Evolutionary conservation across 2,797 vertebrate genomes (phyloP).

Genomic region (Alcedo quadribrachys): DNA sequence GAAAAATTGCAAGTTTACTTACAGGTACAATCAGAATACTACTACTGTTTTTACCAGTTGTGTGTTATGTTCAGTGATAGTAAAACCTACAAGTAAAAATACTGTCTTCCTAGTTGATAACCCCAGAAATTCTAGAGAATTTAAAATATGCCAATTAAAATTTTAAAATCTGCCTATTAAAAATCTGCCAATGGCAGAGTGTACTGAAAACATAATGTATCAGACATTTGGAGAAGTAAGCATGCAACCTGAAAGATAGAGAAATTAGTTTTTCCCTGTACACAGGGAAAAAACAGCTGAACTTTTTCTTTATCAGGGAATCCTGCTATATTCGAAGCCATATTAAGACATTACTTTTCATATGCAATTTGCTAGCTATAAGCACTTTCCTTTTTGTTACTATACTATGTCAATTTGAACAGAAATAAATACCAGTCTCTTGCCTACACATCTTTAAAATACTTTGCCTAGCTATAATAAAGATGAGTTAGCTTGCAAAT

Average conservation of each 20-base stretch:
- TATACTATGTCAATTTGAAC: not conserved
- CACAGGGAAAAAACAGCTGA: not conserved
- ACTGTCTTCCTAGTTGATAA: not conserved
- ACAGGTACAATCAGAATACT: not conserved
- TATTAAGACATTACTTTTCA: not conserved
- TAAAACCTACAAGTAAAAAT: not conserved
- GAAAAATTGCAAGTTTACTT: not conserved
- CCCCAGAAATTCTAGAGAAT: not conserved
- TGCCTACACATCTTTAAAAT: not conserved
- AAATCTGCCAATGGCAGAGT: not conserved
- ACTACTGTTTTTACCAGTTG: not conserved
- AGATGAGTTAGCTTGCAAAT: not conserved
- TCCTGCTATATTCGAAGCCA: not conserved
- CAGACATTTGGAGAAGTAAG: not conserved
- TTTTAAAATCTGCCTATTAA: not conserved
- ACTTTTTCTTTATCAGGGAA: not conserved
- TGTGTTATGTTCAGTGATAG: not conserved
- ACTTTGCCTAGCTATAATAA: not conserved
- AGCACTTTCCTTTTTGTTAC: not conserved
- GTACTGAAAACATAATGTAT: not conserved
- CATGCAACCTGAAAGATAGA: not conserved
- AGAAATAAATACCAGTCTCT: not conserved
- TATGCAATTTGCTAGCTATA: not conserved
- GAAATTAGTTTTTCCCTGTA: not conserved
- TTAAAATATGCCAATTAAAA: too few species aligned